Conservation (phyloP, 1,140 invertebrate genomes). For the Diabrotica undecimpunctata region DNA sequence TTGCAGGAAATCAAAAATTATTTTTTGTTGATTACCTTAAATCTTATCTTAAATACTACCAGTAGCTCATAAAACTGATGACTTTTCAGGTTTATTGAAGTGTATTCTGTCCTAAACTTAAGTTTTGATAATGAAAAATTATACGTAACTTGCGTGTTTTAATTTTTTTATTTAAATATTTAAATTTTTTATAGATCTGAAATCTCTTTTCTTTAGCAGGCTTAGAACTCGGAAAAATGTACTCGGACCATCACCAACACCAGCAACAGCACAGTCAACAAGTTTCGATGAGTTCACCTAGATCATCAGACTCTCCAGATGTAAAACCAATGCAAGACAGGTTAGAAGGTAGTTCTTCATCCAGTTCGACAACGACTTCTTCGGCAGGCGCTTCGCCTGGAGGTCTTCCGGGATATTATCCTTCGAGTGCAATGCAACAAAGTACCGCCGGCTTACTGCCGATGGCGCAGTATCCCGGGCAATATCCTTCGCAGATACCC, state of each 20-base stretch:
- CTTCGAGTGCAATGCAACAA: constrained; percentile 50
- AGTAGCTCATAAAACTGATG: too few relatives aligned
- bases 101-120: too few relatives aligned
- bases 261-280: constrained; percentile 47
- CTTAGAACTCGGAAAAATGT: constrained; percentile 70
- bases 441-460: constrained; percentile 53
- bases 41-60: too few relatives aligned
- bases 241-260: constrained; percentile 43
- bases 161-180: too few relatives aligned
- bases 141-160: too few relatives aligned
- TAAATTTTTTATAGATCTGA: too few relatives aligned
- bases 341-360: constrained; percentile 53
- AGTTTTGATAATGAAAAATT: too few relatives aligned
- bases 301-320: constrained; percentile 63
- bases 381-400: constrained; percentile 63
- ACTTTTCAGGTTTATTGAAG: too few relatives aligned
- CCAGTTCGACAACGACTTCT: constrained; percentile 55
- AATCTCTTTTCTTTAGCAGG: constrained; percentile 35
- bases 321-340: constrained; percentile 52
- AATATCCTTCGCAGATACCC: constrained; percentile 49
- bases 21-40: too few relatives aligned
- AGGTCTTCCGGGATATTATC: constrained; percentile 59
- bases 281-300: constrained; percentile 51
- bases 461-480: constrained; percentile 62
- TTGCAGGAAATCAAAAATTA: too few relatives aligned